A percentile compares a stretch with the other conserved stretches of the same genome.
Conservation (phyloP, 2,113 vertebrate genomes). For the Maccullochella peelii region DNA sequence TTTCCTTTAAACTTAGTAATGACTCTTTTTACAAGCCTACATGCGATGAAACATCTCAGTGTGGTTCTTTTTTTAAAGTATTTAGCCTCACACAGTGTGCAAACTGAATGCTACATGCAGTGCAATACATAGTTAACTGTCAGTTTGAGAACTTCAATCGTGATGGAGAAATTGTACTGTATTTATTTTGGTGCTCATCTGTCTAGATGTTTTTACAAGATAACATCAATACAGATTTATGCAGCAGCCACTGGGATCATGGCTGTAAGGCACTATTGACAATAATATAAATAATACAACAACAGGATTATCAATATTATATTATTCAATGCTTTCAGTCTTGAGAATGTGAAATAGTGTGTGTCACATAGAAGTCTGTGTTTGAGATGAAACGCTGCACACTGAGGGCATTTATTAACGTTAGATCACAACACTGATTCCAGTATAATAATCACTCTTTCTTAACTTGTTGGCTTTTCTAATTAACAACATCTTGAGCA, state of each 20-base stretch:
- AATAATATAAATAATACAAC: neutral
- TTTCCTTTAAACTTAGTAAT: slow-evolving; percentile 65
- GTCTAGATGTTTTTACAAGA: neutral
- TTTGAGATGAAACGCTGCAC: slow-evolving; percentile 3
- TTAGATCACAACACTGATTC: slow-evolving; percentile 51
- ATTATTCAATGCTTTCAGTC: neutral
- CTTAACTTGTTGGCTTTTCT: slow-evolving; percentile 56
- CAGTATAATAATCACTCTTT: slow-evolving; percentile 48
- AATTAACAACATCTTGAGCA: slow-evolving; percentile 65
- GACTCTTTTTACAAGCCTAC: slow-evolving; percentile 59
- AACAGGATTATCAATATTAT: slow-evolving; percentile 10
- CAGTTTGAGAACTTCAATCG: neutral
- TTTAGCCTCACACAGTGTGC: slow-evolving; percentile 28
- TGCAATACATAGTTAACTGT: neutral
- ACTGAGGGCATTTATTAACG: slow-evolving; percentile 28
- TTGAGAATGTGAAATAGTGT: neutral
- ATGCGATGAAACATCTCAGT: slow-evolving; percentile 37
- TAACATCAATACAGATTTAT: neutral
- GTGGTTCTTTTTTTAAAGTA: slow-evolving; percentile 7
- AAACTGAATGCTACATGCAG: slow-evolving; percentile 12
- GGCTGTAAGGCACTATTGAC: neutral
- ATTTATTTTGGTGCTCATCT: neutral
- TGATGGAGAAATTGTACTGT: neutral
- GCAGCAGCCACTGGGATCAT: neutral
- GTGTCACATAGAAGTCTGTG: neutral